Base-by-base conservation (phyloP, 2,797 vertebrate genomes). In the Galago senegalensis region DNA sequence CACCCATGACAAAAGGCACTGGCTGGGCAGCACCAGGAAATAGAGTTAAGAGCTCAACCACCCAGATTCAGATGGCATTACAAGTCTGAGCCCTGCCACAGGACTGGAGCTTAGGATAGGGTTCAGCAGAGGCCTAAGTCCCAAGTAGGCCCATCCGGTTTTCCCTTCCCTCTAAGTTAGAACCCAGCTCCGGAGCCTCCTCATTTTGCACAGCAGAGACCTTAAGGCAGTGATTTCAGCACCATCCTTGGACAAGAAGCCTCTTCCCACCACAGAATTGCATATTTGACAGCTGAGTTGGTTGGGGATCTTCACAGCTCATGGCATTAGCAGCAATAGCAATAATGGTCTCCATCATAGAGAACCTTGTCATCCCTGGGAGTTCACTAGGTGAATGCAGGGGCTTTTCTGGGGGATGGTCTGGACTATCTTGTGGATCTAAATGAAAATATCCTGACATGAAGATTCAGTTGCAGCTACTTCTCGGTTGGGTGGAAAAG, bases 161-260 rank as follows among this genome's bases (percentile, higher is more conserved):
- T 65, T 88, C 87, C 67, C 40, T 87, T 91, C 87, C 91, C 91
- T 89, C 86, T 37, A 14, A 69, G 72, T 20, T 53, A 37, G 87
- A 79, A 80, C 58, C 60, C 75, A n/a, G 80, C 79, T 79, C 90
- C 25, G 56, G 69, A 93, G 96, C 96, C 79, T 81, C 97, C 91
- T 76, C 73, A 20, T 79, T 84, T 95, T 94, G 90, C 89, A 88
- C 34, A 89, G 94, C 97, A 92, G 95, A 97, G 97, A 80, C 96
- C 97, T 93, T 97, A 97, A 98, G 97, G 97, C 97, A 98, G 93
- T 86, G 96, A 96, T 94, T 87, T 94, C 96, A 98, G 97, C 97
- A 98, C 97, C 97, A 97, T 95, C 95, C 96, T 88, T 29, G 89
- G 89, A 94, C 77, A 58, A 29, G 79, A 65, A 86, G 95, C 95